Evolutionary conservation across 1,140 invertebrate species (phyloP).

Genomic region (Camponotus vicinus): DNA sequence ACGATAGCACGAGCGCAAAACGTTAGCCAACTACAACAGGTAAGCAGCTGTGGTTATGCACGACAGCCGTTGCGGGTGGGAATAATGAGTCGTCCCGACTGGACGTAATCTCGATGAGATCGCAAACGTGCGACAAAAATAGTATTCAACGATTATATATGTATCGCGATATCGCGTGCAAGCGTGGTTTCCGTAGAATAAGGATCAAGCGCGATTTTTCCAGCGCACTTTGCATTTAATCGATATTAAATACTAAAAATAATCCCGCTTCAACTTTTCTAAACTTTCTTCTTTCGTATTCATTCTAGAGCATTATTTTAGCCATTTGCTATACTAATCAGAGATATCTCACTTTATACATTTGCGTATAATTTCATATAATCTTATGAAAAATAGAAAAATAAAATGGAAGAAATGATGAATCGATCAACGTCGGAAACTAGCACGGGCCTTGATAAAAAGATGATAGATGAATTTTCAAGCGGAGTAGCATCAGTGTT

Average conservation of each 20-base stretch:
- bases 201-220: conserved; percentile 37
- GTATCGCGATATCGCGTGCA: conserved; percentile 34
- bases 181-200: conserved; percentile 5
- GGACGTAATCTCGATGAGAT: conserved; percentile 61
- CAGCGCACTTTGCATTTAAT: conserved; percentile 5
- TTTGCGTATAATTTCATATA: neutral
- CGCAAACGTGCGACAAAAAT: conserved; percentile 61
- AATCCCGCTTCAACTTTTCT: neutral
- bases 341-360: neutral
- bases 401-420: neutral
- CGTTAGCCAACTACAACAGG: neutral
- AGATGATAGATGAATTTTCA: neutral
- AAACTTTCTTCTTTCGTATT: no score
- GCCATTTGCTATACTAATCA: neutral
- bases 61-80: conserved; percentile 57
- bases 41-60: conserved; percentile 57
- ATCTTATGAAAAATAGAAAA: neutral
- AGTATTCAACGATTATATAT: conserved; percentile 37
- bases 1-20: neutral
- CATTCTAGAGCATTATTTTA: neutral
- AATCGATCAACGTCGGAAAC: neutral
- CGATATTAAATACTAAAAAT: conserved; percentile 36
- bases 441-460: neutral
- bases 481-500: neutral
- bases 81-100: conserved; percentile 68